These are phyloP conservation scores for Zosterops lateralis DNA, from an alignment of 2,113 vertebrate genomes.

Conservation along the genomic window DNA sequence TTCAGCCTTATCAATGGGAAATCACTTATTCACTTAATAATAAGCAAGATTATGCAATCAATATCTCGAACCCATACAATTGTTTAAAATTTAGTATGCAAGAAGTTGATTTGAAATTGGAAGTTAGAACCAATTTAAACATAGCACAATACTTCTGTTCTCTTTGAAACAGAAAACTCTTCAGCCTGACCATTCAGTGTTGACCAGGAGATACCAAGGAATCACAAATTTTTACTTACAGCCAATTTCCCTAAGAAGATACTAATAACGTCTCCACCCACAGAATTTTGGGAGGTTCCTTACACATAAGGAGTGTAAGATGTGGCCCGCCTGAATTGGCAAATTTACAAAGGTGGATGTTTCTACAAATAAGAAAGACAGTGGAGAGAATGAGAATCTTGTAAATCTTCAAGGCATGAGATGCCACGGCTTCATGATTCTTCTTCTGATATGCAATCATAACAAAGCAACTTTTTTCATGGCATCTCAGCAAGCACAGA, in stretches of 20 bases:
- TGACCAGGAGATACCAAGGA: neutral
- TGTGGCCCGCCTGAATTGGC: accelerated
- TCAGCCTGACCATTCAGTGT: neutral
- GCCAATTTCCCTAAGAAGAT: neutral
- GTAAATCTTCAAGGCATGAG: neutral
- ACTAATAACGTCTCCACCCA: neutral
- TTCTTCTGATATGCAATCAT: neutral
- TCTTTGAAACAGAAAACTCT: neutral
- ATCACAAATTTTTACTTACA: neutral
- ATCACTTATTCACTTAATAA: neutral
- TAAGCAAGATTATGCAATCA: neutral
- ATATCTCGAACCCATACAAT: neutral
- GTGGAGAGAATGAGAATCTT: neutral
- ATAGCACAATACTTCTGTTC: neutral
- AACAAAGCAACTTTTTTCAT: neutral
- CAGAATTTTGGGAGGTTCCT: neutral
- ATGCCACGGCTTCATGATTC: neutral
- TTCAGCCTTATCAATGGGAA: neutral
- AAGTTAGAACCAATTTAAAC: neutral
- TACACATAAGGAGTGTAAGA: neutral
- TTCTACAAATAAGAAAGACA: neutral
- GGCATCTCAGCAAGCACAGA: neutral
- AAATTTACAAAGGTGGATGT: neutral
- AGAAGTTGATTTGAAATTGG: neutral
- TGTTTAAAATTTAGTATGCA: neutral